Conservation (phyloP, 2,797 vertebrate species). For the Poecilia wingei region DNA sequence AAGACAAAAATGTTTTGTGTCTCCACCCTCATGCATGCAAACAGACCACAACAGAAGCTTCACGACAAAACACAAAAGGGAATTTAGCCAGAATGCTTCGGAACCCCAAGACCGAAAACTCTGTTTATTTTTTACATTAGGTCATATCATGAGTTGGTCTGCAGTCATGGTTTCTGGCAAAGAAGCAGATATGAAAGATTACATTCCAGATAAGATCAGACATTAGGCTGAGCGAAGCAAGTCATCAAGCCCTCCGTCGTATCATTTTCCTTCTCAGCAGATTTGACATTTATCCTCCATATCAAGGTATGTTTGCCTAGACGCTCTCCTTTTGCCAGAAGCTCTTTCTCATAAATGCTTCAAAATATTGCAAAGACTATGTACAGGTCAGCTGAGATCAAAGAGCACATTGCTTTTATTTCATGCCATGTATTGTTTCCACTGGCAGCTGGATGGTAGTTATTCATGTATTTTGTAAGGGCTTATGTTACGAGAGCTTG, state of each 20-base stretch:
- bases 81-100: constrained; percentile 38
- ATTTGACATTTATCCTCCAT: constrained; percentile 20
- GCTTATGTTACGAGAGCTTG: constrained; percentile 45
- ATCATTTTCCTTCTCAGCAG: constrained; percentile 19
- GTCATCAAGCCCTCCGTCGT: constrained; percentile 26
- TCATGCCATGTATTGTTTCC: constrained; percentile 37
- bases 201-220: constrained; percentile 13
- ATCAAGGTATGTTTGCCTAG: constrained; percentile 8
- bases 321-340: not conserved
- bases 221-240: constrained; percentile 29
- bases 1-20: constrained; percentile 48
- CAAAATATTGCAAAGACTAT: constrained; percentile 11
- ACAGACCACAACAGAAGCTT: constrained; percentile 57
- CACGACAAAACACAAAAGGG: constrained; percentile 32
- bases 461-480: constrained; percentile 39
- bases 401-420: constrained; percentile 33
- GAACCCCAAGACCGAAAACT: constrained; percentile 16
- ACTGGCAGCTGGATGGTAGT: constrained; percentile 36
- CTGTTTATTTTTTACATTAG: constrained; percentile 29
- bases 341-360: constrained; percentile 27
- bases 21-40: constrained; percentile 46
- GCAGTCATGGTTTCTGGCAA: not conserved
- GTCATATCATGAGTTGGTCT: constrained; percentile 5
- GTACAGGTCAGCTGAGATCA: constrained; percentile 25
- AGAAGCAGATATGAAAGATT: constrained; percentile 14